Percentiles rank a stretch among this genome's conserved stretches.
These are phyloP conservation scores for Hesperophylax magnus DNA, from an alignment of 1,140 invertebrate species.

Conservation along the genomic window DNA sequence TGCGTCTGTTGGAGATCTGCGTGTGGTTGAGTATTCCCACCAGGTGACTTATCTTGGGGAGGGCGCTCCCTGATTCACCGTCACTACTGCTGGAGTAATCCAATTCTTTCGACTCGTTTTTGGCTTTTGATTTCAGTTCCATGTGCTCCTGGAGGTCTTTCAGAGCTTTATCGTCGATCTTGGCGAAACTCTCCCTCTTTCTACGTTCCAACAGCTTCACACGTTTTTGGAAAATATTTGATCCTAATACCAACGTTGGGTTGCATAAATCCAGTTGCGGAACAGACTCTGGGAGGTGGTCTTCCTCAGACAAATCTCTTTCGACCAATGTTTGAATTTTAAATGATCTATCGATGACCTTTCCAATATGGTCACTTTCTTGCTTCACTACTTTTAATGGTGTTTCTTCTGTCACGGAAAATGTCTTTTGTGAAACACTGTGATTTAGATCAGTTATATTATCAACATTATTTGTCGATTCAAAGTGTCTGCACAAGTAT, in stretches of 20 bases:
- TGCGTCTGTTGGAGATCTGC: slow-evolving; percentile 45
- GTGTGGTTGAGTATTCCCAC: slow-evolving; percentile 52
- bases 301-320: not conserved
- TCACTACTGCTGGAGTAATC: slow-evolving; percentile 30
- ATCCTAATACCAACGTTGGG: not conserved
- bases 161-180: slow-evolving; percentile 21
- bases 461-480: slow-evolving; percentile 22
- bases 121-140: slow-evolving; percentile 25
- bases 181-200: slow-evolving; percentile 46
- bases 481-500: not conserved
- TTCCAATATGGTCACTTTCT: not conserved
- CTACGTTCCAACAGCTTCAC: slow-evolving; percentile 50
- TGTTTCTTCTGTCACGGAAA: not conserved
- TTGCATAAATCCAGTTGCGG: not conserved
- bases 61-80: slow-evolving; percentile 27
- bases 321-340: not conserved
- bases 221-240: slow-evolving; percentile 44
- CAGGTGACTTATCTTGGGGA: slow-evolving; percentile 45
- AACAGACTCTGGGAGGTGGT: too few species aligned
- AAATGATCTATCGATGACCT: not conserved
- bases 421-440: not conserved
- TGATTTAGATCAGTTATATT: not conserved
- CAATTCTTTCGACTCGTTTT: slow-evolving; percentile 35
- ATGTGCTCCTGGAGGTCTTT: slow-evolving; percentile 40
- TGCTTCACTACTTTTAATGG: not conserved